These are phyloP conservation scores for Chaetogeoica ovagalla DNA, from an alignment of 2,888 invertebrate species.

Conservation along the genomic window DNA sequence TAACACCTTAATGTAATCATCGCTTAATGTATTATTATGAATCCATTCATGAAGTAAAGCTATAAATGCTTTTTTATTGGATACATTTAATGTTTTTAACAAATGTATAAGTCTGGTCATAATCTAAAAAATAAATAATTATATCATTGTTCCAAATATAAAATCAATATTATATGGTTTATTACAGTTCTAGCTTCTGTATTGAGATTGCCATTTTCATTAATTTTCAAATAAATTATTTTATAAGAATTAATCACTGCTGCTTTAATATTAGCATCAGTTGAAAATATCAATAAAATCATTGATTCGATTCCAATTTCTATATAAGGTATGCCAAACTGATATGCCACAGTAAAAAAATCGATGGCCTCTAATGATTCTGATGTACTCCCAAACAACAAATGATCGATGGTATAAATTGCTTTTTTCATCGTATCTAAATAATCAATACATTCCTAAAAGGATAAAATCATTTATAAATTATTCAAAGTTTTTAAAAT, in stretches of 20 bases:
- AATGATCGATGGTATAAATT: slow-evolving; percentile 70
- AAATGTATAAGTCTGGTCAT: slow-evolving; percentile 67
- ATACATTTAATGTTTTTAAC: slow-evolving; percentile 63
- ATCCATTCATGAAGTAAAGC: slow-evolving; percentile 69
- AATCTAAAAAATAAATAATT: slow-evolving; percentile 60
- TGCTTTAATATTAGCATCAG: slow-evolving; percentile 72
- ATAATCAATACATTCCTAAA: slow-evolving; percentile 64
- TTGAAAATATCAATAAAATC: slow-evolving; percentile 77
- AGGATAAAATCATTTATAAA: slow-evolving; percentile 42
- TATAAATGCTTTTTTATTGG: slow-evolving; percentile 68
- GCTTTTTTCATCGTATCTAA: slow-evolving; percentile 63
- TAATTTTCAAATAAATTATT: slow-evolving; percentile 68
- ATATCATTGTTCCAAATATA: slow-evolving; percentile 46
- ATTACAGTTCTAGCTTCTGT: slow-evolving; percentile 40
- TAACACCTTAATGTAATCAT: slow-evolving; percentile 61
- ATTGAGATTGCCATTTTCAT: slow-evolving; percentile 59
- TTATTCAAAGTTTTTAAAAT: too few relatives aligned
- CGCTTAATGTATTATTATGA: slow-evolving; percentile 64
- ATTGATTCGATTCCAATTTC: slow-evolving; percentile 74
- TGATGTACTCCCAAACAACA: slow-evolving; percentile 73
- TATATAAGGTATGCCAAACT: slow-evolving; percentile 76
- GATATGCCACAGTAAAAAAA: slow-evolving; percentile 79
- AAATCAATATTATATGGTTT: slow-evolving; percentile 4
- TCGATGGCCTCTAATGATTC: slow-evolving; percentile 88
- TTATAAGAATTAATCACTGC: slow-evolving; percentile 79